Evolutionary conservation across 2,888 invertebrate species (phyloP).

Genomic region (Ormyrus thymus): DNA sequence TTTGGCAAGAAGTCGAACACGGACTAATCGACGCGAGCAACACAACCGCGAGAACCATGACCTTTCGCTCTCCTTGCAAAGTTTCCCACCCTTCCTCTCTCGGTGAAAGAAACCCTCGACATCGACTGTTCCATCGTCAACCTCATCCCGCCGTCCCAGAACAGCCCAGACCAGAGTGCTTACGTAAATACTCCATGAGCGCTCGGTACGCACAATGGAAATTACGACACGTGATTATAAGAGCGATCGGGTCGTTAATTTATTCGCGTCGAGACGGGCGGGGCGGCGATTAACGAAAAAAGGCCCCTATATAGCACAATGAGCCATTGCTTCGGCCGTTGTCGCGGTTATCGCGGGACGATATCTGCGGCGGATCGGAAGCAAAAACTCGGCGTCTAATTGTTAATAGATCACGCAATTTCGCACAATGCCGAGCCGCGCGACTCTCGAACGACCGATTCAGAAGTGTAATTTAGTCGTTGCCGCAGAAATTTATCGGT

Average conservation of each 20-base stretch:
- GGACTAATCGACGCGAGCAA: too few relatives aligned
- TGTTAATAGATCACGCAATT: slow-evolving; percentile 55
- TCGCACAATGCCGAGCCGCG: neutral
- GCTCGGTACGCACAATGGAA: slow-evolving; percentile 62
- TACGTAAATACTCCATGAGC: slow-evolving; percentile 37
- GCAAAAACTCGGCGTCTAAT: slow-evolving; percentile 52
- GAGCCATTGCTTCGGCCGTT: slow-evolving; percentile 62
- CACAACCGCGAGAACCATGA: neutral
- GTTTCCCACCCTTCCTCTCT: slow-evolving; percentile 53
- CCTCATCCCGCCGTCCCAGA: neutral
- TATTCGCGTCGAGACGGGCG: slow-evolving; percentile 63
- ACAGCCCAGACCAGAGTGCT: slow-evolving; percentile 12
- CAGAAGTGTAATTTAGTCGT: slow-evolving; percentile 52
- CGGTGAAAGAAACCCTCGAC: neutral
- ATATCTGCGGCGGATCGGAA: slow-evolving; percentile 49
- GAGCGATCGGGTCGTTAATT: slow-evolving; percentile 61
- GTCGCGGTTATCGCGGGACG: slow-evolving; percentile 55
- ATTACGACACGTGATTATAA: slow-evolving; percentile 65
- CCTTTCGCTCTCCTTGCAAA: neutral
- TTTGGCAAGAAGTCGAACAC: too few relatives aligned
- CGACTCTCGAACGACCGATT: slow-evolving; percentile 22
- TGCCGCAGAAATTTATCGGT: slow-evolving; percentile 37
- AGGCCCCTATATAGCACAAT: slow-evolving; percentile 60
- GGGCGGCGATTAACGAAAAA: slow-evolving; percentile 57
- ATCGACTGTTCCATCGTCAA: slow-evolving; percentile 21